These are phyloP conservation scores for Rhopalosiphum padi DNA, from an alignment of 1,140 invertebrate species.

Conservation along the genomic window DNA sequence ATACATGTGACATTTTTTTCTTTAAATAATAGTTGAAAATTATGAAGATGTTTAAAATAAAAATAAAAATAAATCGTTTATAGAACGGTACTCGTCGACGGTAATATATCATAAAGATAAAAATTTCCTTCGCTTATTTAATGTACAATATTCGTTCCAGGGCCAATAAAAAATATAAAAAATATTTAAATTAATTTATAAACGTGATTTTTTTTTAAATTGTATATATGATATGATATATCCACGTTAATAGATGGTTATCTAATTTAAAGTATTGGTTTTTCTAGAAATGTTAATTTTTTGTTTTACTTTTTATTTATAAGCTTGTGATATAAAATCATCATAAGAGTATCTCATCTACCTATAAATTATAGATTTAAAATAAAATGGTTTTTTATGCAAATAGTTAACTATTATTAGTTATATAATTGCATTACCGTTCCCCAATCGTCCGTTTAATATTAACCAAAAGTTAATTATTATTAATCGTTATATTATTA, in stretches of 20 bases:
- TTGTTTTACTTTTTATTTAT: background rate
- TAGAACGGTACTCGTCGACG: background rate
- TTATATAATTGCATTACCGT: no score
- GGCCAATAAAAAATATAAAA: background rate
- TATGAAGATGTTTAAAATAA: background rate
- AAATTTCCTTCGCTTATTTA: no score
- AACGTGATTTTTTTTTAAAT: background rate
- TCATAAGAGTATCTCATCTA: background rate
- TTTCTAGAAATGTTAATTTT: background rate
- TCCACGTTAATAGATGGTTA: background rate
- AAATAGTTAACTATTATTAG: background rate
- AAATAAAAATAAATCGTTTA: background rate
- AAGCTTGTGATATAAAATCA: background rate
- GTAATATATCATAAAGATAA: no score
- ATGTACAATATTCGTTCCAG: no score
- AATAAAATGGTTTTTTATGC: background rate
- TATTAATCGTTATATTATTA: no score
- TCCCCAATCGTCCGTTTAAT: no score
- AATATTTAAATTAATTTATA: conserved; percentile 10
- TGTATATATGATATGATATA: no score
- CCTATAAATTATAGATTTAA: background rate
- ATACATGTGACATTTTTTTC: background rate
- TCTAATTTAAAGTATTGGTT: background rate
- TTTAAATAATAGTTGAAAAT: background rate
- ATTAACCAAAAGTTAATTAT: no score